phyloP scores from a whole-genome alignment of 2,888 invertebrate genomes.

The Halictus ligatus region DNA sequence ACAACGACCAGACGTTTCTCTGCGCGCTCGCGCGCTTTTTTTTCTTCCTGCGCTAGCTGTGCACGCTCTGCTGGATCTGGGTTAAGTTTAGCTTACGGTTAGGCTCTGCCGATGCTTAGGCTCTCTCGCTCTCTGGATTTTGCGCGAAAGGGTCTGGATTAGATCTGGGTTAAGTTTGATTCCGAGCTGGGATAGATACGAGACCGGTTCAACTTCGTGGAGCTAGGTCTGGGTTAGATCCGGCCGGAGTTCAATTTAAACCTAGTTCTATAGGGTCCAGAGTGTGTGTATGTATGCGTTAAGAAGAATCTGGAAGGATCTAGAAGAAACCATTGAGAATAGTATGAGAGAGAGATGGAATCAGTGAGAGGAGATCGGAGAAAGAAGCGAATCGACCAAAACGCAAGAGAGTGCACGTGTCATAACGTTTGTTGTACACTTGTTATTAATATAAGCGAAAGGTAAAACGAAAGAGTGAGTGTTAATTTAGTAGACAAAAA shows the following conservation, averaged over 20 bases:
- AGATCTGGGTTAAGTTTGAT: not conserved
- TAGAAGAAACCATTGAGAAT: too few species aligned
- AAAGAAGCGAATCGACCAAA: too few species aligned
- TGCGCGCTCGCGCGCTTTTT: not conserved
- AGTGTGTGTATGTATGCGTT: too few species aligned
- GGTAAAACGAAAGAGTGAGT: too few species aligned
- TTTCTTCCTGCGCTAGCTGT: not conserved
- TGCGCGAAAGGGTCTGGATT: not conserved
- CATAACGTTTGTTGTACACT: too few species aligned
- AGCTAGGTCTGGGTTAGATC: not conserved
- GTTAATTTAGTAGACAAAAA: too few species aligned
- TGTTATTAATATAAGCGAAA: too few species aligned
- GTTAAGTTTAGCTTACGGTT: conserved; percentile 9
- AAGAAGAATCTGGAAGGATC: too few species aligned
- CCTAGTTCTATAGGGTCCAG: not conserved
- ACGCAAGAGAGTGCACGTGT: too few species aligned
- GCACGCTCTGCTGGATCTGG: not conserved
- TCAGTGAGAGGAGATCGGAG: too few species aligned
- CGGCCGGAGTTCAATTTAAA: not conserved
- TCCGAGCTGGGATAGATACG: not conserved
- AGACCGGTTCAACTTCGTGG: not conserved
- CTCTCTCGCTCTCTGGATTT: not conserved
- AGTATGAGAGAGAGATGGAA: too few species aligned
- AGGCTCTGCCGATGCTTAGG: not conserved
- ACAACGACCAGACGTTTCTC: not conserved